Evolutionary conservation across 2,888 invertebrate genomes (phyloP), one percentile per base, ranked within the genome.

Genomic region (Drosophila acutilabella): DNA sequence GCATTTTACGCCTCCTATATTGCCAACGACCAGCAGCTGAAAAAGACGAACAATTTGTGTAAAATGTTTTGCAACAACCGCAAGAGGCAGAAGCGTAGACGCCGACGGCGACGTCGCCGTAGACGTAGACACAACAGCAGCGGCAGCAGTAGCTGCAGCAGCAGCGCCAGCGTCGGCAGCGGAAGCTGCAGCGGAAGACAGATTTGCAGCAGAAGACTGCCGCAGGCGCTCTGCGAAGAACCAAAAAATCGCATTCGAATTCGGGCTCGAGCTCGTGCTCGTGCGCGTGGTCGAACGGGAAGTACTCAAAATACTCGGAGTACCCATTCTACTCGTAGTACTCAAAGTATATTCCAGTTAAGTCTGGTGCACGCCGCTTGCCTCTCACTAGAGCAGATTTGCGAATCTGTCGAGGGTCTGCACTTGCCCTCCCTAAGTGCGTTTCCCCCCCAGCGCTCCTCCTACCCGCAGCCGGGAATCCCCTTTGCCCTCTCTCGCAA

Each of bases 11-110:
- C 18, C 5, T 50, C 36, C 33, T 50, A 82, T n/a, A 64, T 85
- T 10, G 64, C 80, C 4, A 86, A 80, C 20, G 86, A 86, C 52
- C 89, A 89, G 18, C 89, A 89, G 45, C 45, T 83, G 6, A 86
- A 83, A 60, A 71, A 83, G 62, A 71, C 89, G 7, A 89, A 83
- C 42, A 88, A 67, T 41, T 53, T 89, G 8, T 80, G 87, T 50
- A 86, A 77, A 44, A 83, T 86, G 77, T 74, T 89, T 30, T 86
- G 73, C 52, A 89, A 80, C 14, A 83, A 79, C 56, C 77, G 83
- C 2, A 89, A 80, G 45, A 30, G 79, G 7, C 81, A 76, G n/a
- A 64, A 73, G 14, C 70, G 89, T 23, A 80, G 86, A 8, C 71
- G 84, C 0, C 67, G 82, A 3, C 66, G 74, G 1, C 78, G 86